Base-by-base conservation (phyloP, 2,797 vertebrate species). In the Argya squamiceps region DNA sequence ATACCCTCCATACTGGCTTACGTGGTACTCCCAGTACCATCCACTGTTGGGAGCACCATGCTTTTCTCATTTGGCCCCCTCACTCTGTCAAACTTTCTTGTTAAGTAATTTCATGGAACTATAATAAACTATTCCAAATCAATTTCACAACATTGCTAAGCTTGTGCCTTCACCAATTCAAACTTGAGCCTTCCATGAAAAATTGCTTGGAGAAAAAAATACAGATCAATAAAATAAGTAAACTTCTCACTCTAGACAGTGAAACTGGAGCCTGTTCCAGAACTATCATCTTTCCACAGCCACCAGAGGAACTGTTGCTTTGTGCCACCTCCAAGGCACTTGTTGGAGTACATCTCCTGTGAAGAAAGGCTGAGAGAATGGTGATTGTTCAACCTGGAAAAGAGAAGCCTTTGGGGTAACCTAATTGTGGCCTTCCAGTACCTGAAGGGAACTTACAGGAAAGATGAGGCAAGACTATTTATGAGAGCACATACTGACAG, bases 121-220 rank as follows among this genome's bases (percentile, higher is more conserved):
- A 65, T 92, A 93, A 93, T 76, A 87, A 92, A 92, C 76, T 78
- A 68, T 90, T 73, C 55, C 75, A 81, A 95, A 96, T 92, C 93
- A 88, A 92, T 96, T 97, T 96, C 91, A 95, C 78, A 94, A 75
- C 50, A 65, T 60, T 81, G 32, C 60, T 91, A 95, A 95, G 88
- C 29, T 84, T 78, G 30, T 50, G 62, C 53, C 77, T 89, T 89
- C 55, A 59, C 84, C 84, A 84, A 58, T 95, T 91, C 58, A 65
- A 75, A 88, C 58, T 74, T 55, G 16, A 92, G 68, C 32, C 86
- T 90, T 77, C 70, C 62, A 79, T 63, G 56, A 91, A 93, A 95
- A 96, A 95, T 15, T 79, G 47, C 41, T 93, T 70, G 18, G 62
- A 92, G 24, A 87, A 94, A 90, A 93, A 91, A 91, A 55, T 41